A percentile compares a stretch with the other conserved stretches of the same genome.
phyloP scores from a whole-genome alignment of 2,888 invertebrate genomes.

The Trimorus sp. region DNA sequence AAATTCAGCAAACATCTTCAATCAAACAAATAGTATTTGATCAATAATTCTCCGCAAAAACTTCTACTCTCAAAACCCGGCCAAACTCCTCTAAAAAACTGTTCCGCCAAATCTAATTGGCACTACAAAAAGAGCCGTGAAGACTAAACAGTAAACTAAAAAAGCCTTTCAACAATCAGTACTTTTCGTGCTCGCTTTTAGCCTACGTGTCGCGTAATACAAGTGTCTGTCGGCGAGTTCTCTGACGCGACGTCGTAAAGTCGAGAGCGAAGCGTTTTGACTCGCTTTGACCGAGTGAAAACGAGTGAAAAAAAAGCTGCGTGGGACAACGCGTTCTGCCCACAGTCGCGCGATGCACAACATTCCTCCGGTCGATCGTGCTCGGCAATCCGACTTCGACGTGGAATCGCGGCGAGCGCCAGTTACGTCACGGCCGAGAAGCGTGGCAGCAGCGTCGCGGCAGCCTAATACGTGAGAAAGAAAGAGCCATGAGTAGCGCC shows the following conservation, averaged over 20 bases:
- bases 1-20: too few species aligned
- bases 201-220: not conserved
- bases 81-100: too few species aligned
- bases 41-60: too few species aligned
- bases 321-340: constrained; percentile 54
- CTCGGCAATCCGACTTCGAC: constrained; percentile 33
- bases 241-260: constrained; percentile 27
- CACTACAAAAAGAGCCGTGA: too few species aligned
- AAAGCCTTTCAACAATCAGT: too few species aligned
- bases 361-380: constrained; percentile 40
- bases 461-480: constrained; percentile 29
- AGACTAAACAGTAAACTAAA: too few species aligned
- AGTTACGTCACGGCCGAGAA: constrained; percentile 44
- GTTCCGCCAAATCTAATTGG: too few species aligned
- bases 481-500: constrained; percentile 1
- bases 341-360: constrained; percentile 36
- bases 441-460: constrained; percentile 19
- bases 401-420: constrained; percentile 37
- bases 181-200: too few species aligned
- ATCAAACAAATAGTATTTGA: too few species aligned
- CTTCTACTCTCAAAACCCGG: too few species aligned
- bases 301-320: constrained; percentile 11
- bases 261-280: too few species aligned
- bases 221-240: not conserved
- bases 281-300: not conserved